Conservation (phyloP, 2,797 vertebrate genomes). For the Acrocephalus scirpaceus region DNA sequence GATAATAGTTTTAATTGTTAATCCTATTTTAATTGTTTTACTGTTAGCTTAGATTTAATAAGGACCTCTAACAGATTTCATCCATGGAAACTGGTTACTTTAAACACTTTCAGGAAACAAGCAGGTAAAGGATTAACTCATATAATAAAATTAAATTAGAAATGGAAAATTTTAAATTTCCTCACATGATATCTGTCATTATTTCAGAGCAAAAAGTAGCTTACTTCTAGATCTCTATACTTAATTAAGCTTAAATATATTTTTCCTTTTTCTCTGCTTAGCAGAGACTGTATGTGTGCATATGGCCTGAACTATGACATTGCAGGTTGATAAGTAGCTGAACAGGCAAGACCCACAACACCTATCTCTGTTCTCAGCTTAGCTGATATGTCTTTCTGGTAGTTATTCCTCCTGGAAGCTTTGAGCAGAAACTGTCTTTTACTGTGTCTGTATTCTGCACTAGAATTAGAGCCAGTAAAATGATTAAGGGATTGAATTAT, state of each 20-base stretch:
- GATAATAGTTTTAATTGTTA: neutral
- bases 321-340: neutral
- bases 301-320: neutral
- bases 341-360: neutral
- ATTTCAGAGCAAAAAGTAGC: neutral
- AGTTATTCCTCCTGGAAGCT: neutral
- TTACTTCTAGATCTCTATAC: neutral
- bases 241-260: neutral
- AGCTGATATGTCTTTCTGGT: neutral
- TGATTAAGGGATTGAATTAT: neutral
- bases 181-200: neutral
- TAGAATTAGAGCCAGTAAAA: neutral
- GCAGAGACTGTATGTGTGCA: neutral
- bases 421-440: neutral
- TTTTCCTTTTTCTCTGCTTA: neutral
- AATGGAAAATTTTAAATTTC: neutral
- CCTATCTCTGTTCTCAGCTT: neutral
- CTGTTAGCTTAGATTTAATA: neutral
- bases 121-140: neutral
- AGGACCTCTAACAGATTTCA: neutral
- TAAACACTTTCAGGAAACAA: neutral
- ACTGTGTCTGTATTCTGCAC: neutral
- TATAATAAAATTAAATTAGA: neutral
- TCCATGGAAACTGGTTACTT: neutral
- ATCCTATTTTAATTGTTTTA: neutral